Evolutionary conservation across 2,797 vertebrate species (phyloP).

Genomic region (Paratrypauchen microcephalus): DNA sequence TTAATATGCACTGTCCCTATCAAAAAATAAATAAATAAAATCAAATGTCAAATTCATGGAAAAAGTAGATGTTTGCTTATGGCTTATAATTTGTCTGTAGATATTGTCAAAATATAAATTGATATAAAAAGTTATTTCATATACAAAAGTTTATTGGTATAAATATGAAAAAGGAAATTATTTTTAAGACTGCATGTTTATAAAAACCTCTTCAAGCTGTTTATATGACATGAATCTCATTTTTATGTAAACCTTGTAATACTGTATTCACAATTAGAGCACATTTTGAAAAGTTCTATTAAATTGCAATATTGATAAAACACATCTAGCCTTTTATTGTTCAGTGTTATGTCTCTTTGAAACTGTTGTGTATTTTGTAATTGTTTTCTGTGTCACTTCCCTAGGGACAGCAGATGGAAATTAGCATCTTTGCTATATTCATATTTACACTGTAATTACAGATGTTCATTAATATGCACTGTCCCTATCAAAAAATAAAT

Average conservation of each 20-base stretch:
- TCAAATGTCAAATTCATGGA: too few relatives aligned
- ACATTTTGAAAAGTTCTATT: slow-evolving; percentile 54
- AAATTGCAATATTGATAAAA: slow-evolving; percentile 54
- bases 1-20: too few relatives aligned
- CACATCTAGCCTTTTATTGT: too few relatives aligned
- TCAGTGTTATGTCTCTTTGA: too few relatives aligned
- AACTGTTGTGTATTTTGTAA: too few relatives aligned
- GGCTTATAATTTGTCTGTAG: not conserved
- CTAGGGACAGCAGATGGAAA: too few relatives aligned
- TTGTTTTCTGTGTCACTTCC: too few relatives aligned
- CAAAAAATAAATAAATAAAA: too few relatives aligned
- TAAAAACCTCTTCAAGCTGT: slow-evolving; percentile 56
- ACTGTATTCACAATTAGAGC: slow-evolving; percentile 56
- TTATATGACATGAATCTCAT: slow-evolving; percentile 58
- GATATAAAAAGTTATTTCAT: slow-evolving; percentile 16
- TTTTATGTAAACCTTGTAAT: slow-evolving; percentile 62
- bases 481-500: too few relatives aligned
- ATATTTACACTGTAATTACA: too few relatives aligned
- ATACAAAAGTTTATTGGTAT: slow-evolving; percentile 80
- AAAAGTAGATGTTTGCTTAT: not conserved
- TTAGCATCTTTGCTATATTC: too few relatives aligned
- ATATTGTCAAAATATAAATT: not conserved
- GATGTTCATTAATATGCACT: too few relatives aligned
- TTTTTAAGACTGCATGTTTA: slow-evolving; percentile 69
- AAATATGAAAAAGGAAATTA: slow-evolving; percentile 74